Evolutionary conservation across 2,113 vertebrate species (phyloP).

Genomic region (Phylloscopus trochiloides): DNA sequence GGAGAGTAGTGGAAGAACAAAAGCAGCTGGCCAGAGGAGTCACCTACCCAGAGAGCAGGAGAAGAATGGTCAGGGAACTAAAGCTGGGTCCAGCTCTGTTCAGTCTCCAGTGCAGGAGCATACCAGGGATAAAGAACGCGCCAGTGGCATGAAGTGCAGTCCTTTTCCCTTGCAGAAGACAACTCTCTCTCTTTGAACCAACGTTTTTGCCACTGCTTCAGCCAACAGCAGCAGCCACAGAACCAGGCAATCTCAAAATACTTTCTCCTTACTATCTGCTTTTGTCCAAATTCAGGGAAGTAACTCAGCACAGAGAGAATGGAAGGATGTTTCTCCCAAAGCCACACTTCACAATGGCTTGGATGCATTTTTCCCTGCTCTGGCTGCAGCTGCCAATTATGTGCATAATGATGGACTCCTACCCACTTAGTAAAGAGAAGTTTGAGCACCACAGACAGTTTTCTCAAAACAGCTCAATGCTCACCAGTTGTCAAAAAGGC

Average conservation of each 20-base stretch:
- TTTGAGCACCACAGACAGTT: background rate
- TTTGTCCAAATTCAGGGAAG: background rate
- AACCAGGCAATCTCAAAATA: background rate
- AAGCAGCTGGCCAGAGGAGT: background rate
- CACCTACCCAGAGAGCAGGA: rapidly evolving
- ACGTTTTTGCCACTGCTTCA: background rate
- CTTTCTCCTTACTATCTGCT: background rate
- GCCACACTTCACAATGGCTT: background rate
- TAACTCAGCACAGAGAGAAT: background rate
- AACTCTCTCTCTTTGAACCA: background rate
- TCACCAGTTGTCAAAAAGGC: background rate
- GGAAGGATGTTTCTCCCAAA: background rate
- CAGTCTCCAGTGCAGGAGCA: background rate
- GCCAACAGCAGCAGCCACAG: background rate
- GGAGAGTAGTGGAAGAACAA: background rate
- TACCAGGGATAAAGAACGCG: rapidly evolving
- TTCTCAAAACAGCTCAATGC: background rate
- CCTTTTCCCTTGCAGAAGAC: background rate
- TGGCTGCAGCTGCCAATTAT: background rate
- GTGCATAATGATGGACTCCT: background rate
- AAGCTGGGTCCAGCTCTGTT: background rate
- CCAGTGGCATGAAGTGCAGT: background rate
- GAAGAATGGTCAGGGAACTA: background rate
- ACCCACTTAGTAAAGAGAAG: background rate
- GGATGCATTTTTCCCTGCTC: too few species aligned